A percentile compares a stretch with the other conserved stretches of the same genome.
phyloP scores from a whole-genome alignment of 2,797 vertebrate genomes.

The Crocidura indochinensis region DNA sequence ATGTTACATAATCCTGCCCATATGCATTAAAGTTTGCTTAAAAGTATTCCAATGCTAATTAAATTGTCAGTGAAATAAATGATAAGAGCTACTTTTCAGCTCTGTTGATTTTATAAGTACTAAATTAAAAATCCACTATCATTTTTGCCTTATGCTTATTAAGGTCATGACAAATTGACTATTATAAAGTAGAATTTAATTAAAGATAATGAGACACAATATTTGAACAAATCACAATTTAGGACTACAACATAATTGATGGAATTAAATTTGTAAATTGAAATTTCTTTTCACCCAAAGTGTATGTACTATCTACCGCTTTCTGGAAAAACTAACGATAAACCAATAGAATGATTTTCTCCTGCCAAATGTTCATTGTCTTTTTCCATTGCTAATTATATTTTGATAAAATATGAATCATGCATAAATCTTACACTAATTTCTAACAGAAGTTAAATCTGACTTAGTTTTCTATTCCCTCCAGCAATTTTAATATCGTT shows the following conservation, averaged over 20 bases:
- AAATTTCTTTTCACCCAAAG: slow-evolving; percentile 56
- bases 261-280: slow-evolving; percentile 59
- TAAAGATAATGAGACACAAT: slow-evolving; percentile 65
- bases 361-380: not conserved
- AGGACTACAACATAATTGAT: slow-evolving; percentile 13
- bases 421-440: not conserved
- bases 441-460: slow-evolving; percentile 45
- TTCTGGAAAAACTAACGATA: slow-evolving; percentile 25
- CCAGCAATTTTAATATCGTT: slow-evolving; percentile 12
- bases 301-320: not conserved
- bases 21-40: slow-evolving; percentile 1
- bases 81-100: slow-evolving; percentile 16
- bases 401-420: slow-evolving; percentile 31
- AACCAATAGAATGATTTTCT: slow-evolving; percentile 4
- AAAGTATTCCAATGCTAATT: slow-evolving; percentile 48
- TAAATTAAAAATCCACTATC: slow-evolving; percentile 56
- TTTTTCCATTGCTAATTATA: slow-evolving; percentile 27
- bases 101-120: slow-evolving; percentile 51
- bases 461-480: slow-evolving; percentile 8
- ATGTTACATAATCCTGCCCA: not conserved
- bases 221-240: slow-evolving; percentile 65
- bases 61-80: slow-evolving; percentile 62
- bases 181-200: slow-evolving; percentile 68
- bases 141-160: slow-evolving; percentile 49
- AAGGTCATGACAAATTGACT: slow-evolving; percentile 59